A percentile compares a stretch with the other conserved stretches of the same genome.
Conservation (phyloP, 2,888 invertebrate genomes). For the Drosophila quinaria region DNA sequence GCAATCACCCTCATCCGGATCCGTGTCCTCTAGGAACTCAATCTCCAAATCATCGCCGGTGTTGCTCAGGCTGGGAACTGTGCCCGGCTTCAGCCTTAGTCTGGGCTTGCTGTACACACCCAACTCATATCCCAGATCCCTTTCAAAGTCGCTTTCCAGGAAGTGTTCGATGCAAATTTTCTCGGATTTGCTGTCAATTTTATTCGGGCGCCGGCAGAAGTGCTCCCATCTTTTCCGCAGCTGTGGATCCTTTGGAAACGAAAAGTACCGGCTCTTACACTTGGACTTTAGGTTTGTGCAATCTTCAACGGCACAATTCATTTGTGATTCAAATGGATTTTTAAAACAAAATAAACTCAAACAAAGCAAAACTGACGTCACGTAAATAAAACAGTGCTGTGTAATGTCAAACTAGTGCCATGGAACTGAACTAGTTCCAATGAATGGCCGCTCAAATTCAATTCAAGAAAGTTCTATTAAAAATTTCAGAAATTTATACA, state of each 20-base stretch:
- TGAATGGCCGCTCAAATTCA: neutral
- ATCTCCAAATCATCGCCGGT: neutral
- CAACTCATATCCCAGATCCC: constrained; percentile 29
- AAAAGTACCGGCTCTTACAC: constrained; percentile 15
- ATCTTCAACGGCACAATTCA: constrained; percentile 26
- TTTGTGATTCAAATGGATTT: constrained; percentile 2
- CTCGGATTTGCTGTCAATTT: constrained; percentile 17
- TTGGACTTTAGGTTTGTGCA: constrained; percentile 16
- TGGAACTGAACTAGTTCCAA: neutral
- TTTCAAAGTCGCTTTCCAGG: constrained; percentile 21
- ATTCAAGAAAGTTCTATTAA: neutral
- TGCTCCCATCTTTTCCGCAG: constrained; percentile 7
- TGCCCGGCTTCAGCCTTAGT: constrained; percentile 20
- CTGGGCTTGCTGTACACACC: constrained; percentile 23
- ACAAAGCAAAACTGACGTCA: constrained; percentile 41
- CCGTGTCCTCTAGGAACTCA: neutral
- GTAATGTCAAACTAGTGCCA: neutral
- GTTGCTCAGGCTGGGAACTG: constrained; percentile 19
- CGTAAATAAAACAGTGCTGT: constrained; percentile 12
- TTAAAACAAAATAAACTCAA: neutral
- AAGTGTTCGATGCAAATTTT: constrained; percentile 36
- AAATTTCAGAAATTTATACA: no score
- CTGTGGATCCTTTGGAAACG: constrained; percentile 27
- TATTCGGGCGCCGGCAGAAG: constrained; percentile 23
- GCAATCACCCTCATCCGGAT: neutral